Evolutionary conservation across 1,140 invertebrate species (phyloP), one percentile per base, ranked within the genome.

Genomic region (Drosophila pectinifera): DNA sequence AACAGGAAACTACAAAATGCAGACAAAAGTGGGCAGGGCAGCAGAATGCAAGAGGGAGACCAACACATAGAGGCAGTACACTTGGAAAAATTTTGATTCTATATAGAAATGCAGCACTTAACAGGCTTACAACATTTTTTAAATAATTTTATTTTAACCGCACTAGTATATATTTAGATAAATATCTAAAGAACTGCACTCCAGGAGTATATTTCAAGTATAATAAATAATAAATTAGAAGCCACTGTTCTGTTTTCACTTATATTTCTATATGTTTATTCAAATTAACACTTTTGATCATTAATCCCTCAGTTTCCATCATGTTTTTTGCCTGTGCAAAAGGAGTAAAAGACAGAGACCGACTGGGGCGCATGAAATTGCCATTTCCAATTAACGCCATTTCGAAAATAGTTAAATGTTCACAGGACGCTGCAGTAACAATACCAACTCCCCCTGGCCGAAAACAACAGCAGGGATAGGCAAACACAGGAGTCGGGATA

Each of bases 301-400:
- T 3, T 4, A 10, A 31, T 10, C 10, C 28, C 2, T 11, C 10
- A 3, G 28, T 31, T 4, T 10, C 3, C 2, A 31, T 31, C 28
- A 31, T 6, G 4, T 38, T n/a, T n/a, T 59, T 31, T 8, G 18
- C n/a, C 24, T 41, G 24, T 63, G 55, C 13, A 63, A 34, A 5
- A 11, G 5, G 2, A 59, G 18, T 20, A 16, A 41, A 7, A 41
- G 53, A 13, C 8, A 5, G 4, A 20, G 8, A 22, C 41, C 43
- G 55, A 62, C 73, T 63, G 83, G 63, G 64, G 64, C 73, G 62
- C 73, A 89, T 89, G 85, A 89, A 89, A 89, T 89, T 89, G 85
- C 84, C 84, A 89, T 89, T 89, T 89, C 84, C 84, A 89, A 89
- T 89, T 89, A 89, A 89, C 84, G 84, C 80, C 84, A 89, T 89